A percentile compares a stretch with the other conserved stretches of the same genome.
These are phyloP conservation scores for Parnassius glacialis DNA, from an alignment of 2,888 invertebrate species.

Conservation along the genomic window DNA sequence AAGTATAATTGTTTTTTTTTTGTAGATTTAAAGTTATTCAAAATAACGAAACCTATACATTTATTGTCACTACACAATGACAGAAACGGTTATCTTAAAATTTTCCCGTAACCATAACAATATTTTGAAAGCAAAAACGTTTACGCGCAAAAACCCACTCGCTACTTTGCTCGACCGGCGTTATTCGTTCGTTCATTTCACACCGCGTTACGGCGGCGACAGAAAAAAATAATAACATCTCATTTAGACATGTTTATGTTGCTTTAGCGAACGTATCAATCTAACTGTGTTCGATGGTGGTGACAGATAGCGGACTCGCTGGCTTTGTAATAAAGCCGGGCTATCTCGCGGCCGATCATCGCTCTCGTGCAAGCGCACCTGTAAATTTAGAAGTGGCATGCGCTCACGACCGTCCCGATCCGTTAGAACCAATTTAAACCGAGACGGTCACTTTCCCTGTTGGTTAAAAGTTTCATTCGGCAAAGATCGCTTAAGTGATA, in stretches of 20 bases:
- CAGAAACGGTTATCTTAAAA: no score
- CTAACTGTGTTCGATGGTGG: conserved; percentile 14
- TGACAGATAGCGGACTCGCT: conserved; percentile 10
- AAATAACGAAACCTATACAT: no score
- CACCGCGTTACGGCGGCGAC: conserved; percentile 20
- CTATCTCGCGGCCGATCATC: conserved; percentile 17
- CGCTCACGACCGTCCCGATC: conserved; percentile 20
- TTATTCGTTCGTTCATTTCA: conserved; percentile 16
- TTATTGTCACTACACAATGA: no score
- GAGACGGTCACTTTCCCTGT: conserved; percentile 22
- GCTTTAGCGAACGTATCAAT: conserved; percentile 16
- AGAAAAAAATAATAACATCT: conserved; percentile 19
- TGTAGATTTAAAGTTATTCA: no score
- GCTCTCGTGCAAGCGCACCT: conserved; percentile 23
- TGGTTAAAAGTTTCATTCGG: conserved; percentile 18
- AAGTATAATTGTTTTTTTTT: no score
- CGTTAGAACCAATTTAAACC: conserved; percentile 20
- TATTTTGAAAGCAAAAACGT: conserved; percentile 10
- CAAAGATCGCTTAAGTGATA: conserved; percentile 25
- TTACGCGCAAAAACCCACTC: background rate
- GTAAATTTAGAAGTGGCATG: conserved; percentile 24
- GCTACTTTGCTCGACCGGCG: background rate
- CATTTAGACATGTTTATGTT: conserved; percentile 21
- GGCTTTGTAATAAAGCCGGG: conserved; percentile 18
- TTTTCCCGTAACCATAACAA: background rate